Percentiles rank a stretch among this genome's conserved stretches.
phyloP scores from a whole-genome alignment of 2,113 vertebrate genomes.

The Amphiprion percula region DNA sequence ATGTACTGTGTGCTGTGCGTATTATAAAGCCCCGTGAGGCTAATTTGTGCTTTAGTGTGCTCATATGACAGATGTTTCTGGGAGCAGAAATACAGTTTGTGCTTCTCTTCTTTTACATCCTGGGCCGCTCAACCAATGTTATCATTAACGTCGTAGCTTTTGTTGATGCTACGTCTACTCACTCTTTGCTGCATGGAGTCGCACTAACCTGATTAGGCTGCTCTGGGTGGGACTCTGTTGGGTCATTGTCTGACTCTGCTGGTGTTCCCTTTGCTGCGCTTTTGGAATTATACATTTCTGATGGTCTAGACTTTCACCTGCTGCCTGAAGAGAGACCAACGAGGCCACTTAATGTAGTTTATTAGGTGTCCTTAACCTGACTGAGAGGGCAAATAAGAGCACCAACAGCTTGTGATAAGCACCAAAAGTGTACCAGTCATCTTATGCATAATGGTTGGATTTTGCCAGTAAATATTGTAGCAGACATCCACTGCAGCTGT shows the following conservation, averaged over 20 bases:
- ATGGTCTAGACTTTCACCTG: neutral
- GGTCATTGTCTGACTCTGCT: neutral
- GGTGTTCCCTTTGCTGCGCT: neutral
- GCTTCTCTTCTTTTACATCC: neutral
- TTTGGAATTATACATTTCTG: neutral
- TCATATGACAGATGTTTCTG: neutral
- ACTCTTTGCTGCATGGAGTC: neutral
- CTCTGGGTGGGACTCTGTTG: slow-evolving; percentile 4
- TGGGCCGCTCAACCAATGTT: no score
- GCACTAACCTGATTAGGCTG: neutral
- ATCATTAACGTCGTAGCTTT: neutral
- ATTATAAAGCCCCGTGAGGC: neutral
- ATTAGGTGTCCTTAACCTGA: neutral
- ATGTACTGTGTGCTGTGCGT: neutral
- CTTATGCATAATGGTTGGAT: neutral
- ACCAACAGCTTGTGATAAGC: neutral
- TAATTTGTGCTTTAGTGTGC: neutral
- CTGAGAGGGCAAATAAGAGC: neutral
- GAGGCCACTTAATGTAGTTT: no score
- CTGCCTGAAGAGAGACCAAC: no score
- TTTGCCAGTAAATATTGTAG: neutral
- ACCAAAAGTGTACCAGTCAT: no score
- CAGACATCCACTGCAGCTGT: neutral
- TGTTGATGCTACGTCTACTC: neutral
- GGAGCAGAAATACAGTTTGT: neutral